Percentiles rank a stretch among this genome's conserved stretches.
Conservation (phyloP, 1,140 invertebrate species). For the Tetramorium parvispinum region DNA sequence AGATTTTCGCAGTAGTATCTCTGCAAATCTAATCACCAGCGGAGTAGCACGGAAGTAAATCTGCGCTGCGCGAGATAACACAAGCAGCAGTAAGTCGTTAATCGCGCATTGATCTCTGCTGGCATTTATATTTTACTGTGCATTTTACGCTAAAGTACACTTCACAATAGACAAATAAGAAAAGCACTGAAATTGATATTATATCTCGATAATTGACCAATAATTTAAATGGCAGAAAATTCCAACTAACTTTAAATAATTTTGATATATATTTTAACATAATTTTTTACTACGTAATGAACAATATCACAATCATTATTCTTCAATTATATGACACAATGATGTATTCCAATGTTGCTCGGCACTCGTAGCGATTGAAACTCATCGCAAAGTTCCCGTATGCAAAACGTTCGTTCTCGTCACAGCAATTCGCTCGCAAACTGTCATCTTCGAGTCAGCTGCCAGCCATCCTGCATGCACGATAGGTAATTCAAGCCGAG, state of each 20-base stretch:
- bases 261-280: neutral
- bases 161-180: neutral
- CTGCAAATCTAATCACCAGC: constrained; percentile 41
- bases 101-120: constrained; percentile 7
- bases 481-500: constrained; percentile 23
- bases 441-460: constrained; percentile 46
- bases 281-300: neutral
- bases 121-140: neutral
- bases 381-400: neutral
- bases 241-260: neutral
- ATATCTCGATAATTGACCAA: neutral
- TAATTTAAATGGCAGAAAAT: neutral
- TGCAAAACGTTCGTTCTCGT: neutral
- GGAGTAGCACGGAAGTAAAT: constrained; percentile 14
- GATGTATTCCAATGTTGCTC: neutral
- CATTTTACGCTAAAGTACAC: neutral
- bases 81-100: neutral
- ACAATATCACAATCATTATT: neutral
- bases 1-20: constrained; percentile 25
- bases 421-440: constrained; percentile 24
- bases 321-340: neutral
- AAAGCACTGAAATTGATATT: neutral
- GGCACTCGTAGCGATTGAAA: too few species aligned
- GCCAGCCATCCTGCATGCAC: constrained; percentile 14
- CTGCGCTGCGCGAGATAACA: neutral